A percentile compares a stretch with the other conserved stretches of the same genome.
These are phyloP conservation scores for Acleris literana DNA, from an alignment of 2,888 invertebrate species.

Conservation along the genomic window DNA sequence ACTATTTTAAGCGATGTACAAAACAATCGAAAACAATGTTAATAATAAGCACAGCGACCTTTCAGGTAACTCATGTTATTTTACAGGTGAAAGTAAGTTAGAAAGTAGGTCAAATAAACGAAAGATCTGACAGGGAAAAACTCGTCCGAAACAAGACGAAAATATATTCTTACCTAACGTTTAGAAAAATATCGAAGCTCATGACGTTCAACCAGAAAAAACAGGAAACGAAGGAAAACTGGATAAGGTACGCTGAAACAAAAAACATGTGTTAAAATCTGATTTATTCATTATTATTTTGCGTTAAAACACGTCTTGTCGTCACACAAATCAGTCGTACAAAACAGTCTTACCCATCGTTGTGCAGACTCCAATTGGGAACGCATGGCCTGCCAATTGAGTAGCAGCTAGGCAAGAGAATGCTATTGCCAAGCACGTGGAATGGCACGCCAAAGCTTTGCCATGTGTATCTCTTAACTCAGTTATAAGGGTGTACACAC, in stretches of 20 bases:
- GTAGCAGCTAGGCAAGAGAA: conserved; percentile 81
- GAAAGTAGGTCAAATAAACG: too few species aligned
- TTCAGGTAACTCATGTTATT: too few species aligned
- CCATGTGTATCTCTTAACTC: conserved; percentile 83
- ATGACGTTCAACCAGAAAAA: conserved; percentile 88
- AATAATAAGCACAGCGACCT: too few species aligned
- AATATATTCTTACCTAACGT: conserved; percentile 75
- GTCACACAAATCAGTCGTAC: not conserved
- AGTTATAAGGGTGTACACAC: conserved; percentile 76
- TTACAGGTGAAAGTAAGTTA: too few species aligned
- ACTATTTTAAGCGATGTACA: too few species aligned
- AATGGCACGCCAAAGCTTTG: conserved; percentile 82
- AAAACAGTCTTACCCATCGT: conserved; percentile 68
- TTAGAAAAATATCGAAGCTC: conserved; percentile 86
- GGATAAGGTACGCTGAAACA: conserved; percentile 85
- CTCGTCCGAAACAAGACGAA: not conserved
- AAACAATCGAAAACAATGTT: too few species aligned
- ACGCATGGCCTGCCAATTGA: conserved; percentile 79
- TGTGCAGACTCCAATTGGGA: conserved; percentile 73
- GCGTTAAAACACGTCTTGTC: not conserved
- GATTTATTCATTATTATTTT: not conserved
- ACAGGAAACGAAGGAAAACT: conserved; percentile 86
- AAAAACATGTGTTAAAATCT: conserved; percentile 40
- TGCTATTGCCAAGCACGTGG: conserved; percentile 80
- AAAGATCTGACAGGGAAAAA: too few species aligned